Evolutionary conservation across 1,140 invertebrate species (phyloP).

Genomic region (Drosophila fuyamai): DNA sequence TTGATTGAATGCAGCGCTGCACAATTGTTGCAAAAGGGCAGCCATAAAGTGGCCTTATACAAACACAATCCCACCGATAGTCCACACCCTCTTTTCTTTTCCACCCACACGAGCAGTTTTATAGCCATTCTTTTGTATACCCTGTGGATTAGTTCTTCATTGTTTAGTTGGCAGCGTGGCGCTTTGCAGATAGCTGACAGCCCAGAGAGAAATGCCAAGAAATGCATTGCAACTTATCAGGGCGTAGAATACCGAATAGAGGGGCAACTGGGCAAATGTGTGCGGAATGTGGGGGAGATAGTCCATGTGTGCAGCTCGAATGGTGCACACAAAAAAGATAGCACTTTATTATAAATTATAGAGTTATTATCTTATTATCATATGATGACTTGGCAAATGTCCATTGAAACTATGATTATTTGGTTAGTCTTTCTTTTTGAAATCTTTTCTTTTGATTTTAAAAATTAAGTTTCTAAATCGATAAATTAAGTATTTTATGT

Average conservation of each 20-base stretch:
- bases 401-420: no score
- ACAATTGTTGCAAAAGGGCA: slow-evolving; percentile 81
- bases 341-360: background rate
- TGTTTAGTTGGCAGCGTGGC: slow-evolving; percentile 80
- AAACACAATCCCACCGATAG: slow-evolving; percentile 30
- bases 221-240: slow-evolving; percentile 48
- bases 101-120: slow-evolving; percentile 53
- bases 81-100: slow-evolving; percentile 12
- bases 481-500: no score
- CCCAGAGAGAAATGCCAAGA: slow-evolving; percentile 50
- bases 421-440: no score
- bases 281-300: slow-evolving; percentile 37
- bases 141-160: slow-evolving; percentile 81
- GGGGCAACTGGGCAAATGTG: slow-evolving; percentile 9
- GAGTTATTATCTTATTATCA: no score
- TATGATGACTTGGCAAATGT: no score
- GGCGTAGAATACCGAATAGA: slow-evolving; percentile 22
- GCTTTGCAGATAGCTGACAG: slow-evolving; percentile 69
- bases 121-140: slow-evolving; percentile 81
- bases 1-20: slow-evolving; percentile 80
- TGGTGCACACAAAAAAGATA: slow-evolving; percentile 21
- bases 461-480: no score
- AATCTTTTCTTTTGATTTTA: no score
- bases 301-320: slow-evolving; percentile 36
- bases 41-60: slow-evolving; percentile 78